Evolutionary conservation across 2,797 vertebrate genomes (phyloP).

Genomic region (Muscicapa comitata): DNA sequence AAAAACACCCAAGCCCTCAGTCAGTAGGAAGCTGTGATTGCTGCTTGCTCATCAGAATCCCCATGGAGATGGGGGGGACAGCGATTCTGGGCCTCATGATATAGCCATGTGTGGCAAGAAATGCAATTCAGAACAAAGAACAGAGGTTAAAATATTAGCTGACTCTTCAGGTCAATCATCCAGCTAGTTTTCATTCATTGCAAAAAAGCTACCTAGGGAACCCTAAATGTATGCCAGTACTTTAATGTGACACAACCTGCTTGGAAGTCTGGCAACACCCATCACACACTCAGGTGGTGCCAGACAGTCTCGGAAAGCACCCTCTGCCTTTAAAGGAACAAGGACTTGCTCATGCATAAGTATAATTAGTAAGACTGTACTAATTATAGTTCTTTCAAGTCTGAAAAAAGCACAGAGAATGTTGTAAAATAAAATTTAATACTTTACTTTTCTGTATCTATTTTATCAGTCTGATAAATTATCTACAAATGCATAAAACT

Average conservation of each 20-base stretch:
- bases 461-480: slow-evolving; percentile 18
- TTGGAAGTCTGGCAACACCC: not conserved
- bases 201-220: not conserved
- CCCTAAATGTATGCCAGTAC: not conserved
- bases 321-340: not conserved
- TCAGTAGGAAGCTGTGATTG: not conserved
- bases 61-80: not conserved
- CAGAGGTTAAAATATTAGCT: not conserved
- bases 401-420: slow-evolving; percentile 44
- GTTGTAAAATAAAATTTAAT: slow-evolving; percentile 42
- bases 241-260: not conserved
- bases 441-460: slow-evolving; percentile 49
- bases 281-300: not conserved
- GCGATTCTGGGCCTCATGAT: not conserved
- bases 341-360: not conserved
- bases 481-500: slow-evolving; percentile 48
- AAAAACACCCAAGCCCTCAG: not conserved
- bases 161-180: not conserved
- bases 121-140: not conserved
- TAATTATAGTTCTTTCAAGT: not conserved
- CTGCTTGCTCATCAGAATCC: not conserved
- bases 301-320: not conserved
- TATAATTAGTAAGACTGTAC: not conserved
- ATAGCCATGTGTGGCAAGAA: not conserved
- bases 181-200: not conserved